Percentiles rank a stretch among this genome's conserved stretches.
Conservation (phyloP, 2,113 vertebrate species). For the Naja naja region DNA sequence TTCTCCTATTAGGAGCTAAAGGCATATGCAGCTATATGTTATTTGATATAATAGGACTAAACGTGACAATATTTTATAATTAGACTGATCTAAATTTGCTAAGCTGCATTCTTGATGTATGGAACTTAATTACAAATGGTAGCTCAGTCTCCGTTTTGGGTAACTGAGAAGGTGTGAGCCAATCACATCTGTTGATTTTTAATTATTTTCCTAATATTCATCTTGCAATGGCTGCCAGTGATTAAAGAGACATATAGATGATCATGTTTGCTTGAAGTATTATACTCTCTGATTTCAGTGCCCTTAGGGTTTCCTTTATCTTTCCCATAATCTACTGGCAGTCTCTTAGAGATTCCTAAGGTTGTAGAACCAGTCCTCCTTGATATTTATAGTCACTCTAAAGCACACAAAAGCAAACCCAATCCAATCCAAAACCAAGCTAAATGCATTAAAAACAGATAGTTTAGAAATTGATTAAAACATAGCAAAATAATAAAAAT, state of each 20-base stretch:
- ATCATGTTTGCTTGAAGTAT: neutral
- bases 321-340: neutral
- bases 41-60: slow-evolving; percentile 48
- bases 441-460: neutral
- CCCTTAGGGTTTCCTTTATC: neutral
- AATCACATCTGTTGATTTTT: slow-evolving; percentile 32
- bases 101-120: slow-evolving; percentile 52
- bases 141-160: slow-evolving; percentile 46
- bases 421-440: neutral
- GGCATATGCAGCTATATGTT: slow-evolving; percentile 58
- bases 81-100: slow-evolving; percentile 57
- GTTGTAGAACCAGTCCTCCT: neutral
- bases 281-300: neutral
- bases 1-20: slow-evolving; percentile 61
- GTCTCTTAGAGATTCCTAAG: neutral
- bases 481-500: neutral
- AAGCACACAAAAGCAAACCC: neutral
- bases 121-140: slow-evolving; percentile 61
- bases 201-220: slow-evolving; percentile 33
- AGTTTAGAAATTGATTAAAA: neutral
- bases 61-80: slow-evolving; percentile 61
- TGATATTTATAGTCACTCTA: neutral
- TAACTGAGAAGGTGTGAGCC: slow-evolving; percentile 44
- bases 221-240: neutral
- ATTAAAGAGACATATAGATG: neutral